These are phyloP conservation scores for Gallirallus australis DNA, from an alignment of 2,797 vertebrate species.

Conservation along the genomic window DNA sequence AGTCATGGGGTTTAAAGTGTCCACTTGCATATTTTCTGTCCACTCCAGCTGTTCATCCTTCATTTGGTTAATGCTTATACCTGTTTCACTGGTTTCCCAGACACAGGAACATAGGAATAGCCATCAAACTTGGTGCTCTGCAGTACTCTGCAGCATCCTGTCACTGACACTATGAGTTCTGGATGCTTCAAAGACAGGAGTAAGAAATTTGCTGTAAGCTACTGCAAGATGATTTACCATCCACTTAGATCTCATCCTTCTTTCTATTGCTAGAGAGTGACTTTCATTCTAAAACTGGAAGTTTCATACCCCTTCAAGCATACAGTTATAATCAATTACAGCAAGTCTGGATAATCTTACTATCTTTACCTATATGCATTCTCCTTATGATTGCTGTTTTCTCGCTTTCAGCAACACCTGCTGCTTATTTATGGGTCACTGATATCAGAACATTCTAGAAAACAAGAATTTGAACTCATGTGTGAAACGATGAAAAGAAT, in stretches of 20 bases:
- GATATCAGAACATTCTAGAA: not conserved
- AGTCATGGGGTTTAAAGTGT: not conserved
- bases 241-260: not conserved
- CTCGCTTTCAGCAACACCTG: not conserved
- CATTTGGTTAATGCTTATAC: not conserved
- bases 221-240: not conserved
- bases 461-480: not conserved
- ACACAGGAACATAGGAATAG: not conserved
- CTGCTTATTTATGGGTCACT: not conserved
- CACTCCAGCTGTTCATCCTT: not conserved
- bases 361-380: not conserved
- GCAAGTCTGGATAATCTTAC: not conserved
- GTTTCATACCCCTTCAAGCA: not conserved
- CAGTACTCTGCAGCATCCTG: not conserved
- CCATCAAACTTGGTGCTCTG: not conserved
- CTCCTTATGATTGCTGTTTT: not conserved
- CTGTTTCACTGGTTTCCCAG: not conserved
- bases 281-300: not conserved
- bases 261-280: not conserved
- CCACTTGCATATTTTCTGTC: not conserved
- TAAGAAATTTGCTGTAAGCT: not conserved
- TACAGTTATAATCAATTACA: not conserved
- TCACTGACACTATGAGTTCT: not conserved
- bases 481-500: not conserved
- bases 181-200: not conserved